These are phyloP conservation scores for Cylindroiulus punctatus DNA, from an alignment of 2,888 invertebrate species.

Conservation along the genomic window DNA sequence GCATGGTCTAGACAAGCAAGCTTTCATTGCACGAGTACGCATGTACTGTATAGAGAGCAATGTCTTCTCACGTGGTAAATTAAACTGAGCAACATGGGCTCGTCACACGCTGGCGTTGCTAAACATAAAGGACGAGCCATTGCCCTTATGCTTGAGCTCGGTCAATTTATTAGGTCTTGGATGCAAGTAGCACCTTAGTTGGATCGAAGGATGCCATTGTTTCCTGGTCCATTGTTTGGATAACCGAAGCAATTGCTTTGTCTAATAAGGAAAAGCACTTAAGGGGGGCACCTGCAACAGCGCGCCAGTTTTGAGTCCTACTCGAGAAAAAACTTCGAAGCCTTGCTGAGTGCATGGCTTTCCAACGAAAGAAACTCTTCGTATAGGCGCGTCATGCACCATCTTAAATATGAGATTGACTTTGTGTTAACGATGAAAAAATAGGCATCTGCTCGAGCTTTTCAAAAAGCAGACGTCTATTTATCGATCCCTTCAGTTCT, in stretches of 20 bases:
- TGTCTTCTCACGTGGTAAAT: too few species aligned
- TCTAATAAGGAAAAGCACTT: conserved; percentile 34
- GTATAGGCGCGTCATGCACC: background rate
- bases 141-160: background rate
- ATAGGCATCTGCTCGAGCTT: conserved; percentile 6
- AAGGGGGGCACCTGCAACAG: background rate
- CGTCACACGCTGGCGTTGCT: background rate
- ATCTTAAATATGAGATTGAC: background rate
- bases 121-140: background rate
- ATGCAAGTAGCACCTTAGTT: background rate
- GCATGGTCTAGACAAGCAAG: too few species aligned
- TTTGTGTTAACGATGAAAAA: background rate
- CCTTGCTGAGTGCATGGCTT: background rate
- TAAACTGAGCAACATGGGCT: too few species aligned
- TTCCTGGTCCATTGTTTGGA: background rate
- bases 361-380: background rate
- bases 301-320: background rate
- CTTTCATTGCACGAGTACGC: too few species aligned
- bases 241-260: conserved; percentile 1
- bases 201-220: background rate
- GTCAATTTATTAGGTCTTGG: background rate
- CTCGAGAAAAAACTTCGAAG: conserved; percentile 3
- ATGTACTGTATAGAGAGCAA: too few species aligned
- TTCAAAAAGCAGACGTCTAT: background rate
- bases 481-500: background rate